These are phyloP conservation scores for Aplysina aerophoba DNA, from an alignment of 37 sponge, comb jelly and placozoan genomes.

Conservation along the genomic window DNA sequence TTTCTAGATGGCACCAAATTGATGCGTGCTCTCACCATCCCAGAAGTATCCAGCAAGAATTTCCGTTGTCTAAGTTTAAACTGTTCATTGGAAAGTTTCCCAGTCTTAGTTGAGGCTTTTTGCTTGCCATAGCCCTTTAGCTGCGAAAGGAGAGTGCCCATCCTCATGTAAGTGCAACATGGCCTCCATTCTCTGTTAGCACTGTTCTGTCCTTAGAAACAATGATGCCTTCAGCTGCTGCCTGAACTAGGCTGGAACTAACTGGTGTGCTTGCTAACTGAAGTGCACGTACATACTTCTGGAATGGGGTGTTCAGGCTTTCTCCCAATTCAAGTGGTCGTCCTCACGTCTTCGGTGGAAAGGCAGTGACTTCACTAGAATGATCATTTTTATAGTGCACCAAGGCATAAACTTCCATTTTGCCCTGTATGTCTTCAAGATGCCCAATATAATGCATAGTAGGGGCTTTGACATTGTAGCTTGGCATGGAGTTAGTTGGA, in stretches of 20 bases:
- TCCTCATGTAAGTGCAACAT: not conserved
- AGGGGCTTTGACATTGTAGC: no score
- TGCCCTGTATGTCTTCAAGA: no score
- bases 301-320: not conserved
- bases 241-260: not conserved
- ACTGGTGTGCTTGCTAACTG: not conserved
- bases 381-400: no score
- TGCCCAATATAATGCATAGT: no score
- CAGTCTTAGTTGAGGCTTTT: not conserved
- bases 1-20: conserved; percentile 7
- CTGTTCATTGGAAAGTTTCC: conserved; percentile 7
- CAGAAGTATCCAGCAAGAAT: not conserved
- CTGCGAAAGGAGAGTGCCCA: not conserved
- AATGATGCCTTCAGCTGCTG: conserved; percentile 7
- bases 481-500: no score
- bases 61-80: not conserved
- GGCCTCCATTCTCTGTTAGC: conserved; percentile 12
- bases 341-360: not conserved
- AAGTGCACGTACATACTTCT: no score
- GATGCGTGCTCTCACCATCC: conserved; percentile 4
- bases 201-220: conserved; percentile 3
- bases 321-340: conserved; percentile 4
- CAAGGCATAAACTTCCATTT: no score
- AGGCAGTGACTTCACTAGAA: no score
- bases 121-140: not conserved